Conservation (phyloP, 2,113 vertebrate species). For the Pelecanus crispus region DNA sequence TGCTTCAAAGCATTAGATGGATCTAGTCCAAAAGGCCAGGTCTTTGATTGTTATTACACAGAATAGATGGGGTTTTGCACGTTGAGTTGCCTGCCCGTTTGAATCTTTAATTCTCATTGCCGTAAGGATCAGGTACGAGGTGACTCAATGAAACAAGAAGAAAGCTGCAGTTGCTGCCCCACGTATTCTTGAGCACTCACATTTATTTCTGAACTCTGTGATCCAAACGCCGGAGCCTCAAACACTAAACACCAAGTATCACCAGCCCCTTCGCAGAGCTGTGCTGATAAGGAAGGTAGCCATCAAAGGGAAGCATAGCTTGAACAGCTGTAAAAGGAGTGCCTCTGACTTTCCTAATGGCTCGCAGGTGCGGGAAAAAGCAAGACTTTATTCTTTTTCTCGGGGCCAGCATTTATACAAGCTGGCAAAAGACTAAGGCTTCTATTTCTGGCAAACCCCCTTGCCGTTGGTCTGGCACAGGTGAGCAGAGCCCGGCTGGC, state of each 20-base stretch:
- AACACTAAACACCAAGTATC: neutral
- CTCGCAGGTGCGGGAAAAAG: neutral
- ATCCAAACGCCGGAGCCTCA: neutral
- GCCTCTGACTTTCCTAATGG: neutral
- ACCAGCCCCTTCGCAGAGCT: neutral
- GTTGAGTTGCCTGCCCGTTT: neutral
- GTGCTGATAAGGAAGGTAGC: neutral
- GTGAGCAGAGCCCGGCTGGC: neutral
- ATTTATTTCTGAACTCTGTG: neutral
- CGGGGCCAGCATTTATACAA: neutral
- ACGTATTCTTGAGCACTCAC: rapidly evolving
- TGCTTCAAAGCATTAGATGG: neutral
- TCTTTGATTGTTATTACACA: neutral
- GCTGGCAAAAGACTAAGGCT: neutral
- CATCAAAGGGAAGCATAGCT: neutral
- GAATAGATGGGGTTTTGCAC: neutral
- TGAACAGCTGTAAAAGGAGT: neutral
- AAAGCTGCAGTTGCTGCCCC: neutral
- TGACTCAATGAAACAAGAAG: neutral
- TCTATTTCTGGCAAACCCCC: neutral
- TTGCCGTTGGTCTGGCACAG: neutral
- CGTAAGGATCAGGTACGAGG: neutral
- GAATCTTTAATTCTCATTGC: neutral
- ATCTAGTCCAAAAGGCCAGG: neutral
- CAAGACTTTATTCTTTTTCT: neutral